Evolutionary conservation across 2,797 vertebrate genomes (phyloP).

Genomic region (Epinephelus awoara): DNA sequence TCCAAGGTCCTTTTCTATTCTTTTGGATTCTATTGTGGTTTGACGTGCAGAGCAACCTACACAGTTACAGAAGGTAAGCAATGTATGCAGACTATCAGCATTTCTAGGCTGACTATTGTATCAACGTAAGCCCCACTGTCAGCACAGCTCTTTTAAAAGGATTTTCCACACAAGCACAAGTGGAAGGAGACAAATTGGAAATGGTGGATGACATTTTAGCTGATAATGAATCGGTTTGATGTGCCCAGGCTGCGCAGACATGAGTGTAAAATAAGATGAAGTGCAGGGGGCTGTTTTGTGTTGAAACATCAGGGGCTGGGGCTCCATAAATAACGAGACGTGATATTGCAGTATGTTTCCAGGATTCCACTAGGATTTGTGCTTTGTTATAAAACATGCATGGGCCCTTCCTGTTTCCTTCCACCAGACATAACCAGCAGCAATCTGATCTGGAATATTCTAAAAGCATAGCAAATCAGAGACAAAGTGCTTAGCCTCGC

Average conservation of each 20-base stretch:
- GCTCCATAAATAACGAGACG: conserved; percentile 21
- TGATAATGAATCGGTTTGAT: conserved; percentile 54
- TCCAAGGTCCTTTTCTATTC: conserved; percentile 31
- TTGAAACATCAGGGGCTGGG: background rate
- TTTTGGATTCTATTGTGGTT: conserved; percentile 69
- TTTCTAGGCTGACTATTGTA: conserved; percentile 30
- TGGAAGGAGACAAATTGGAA: conserved; percentile 57
- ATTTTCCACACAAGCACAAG: conserved; percentile 31
- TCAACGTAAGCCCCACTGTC: conserved; percentile 1
- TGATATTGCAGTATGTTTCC: conserved; percentile 2
- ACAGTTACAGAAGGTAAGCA: conserved; percentile 67
- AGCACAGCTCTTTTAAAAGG: conserved; percentile 26
- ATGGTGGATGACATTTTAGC: conserved; percentile 48
- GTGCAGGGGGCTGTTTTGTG: conserved; percentile 1
- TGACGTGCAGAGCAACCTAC: conserved; percentile 6
- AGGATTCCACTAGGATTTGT: conserved; percentile 49
- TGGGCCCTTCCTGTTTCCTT: conserved; percentile 56
- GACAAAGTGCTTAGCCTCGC: conserved; percentile 70
- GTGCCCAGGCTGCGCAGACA: conserved; percentile 9
- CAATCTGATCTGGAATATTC: conserved; percentile 59
- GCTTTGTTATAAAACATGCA: conserved; percentile 66
- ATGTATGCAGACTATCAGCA: conserved; percentile 9
- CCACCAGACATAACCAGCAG: conserved; percentile 45
- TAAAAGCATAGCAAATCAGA: conserved; percentile 64
- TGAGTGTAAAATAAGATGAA: conserved; percentile 36